Conservation (phyloP, 2,113 vertebrate species). For the Meleagris gallopavo region DNA sequence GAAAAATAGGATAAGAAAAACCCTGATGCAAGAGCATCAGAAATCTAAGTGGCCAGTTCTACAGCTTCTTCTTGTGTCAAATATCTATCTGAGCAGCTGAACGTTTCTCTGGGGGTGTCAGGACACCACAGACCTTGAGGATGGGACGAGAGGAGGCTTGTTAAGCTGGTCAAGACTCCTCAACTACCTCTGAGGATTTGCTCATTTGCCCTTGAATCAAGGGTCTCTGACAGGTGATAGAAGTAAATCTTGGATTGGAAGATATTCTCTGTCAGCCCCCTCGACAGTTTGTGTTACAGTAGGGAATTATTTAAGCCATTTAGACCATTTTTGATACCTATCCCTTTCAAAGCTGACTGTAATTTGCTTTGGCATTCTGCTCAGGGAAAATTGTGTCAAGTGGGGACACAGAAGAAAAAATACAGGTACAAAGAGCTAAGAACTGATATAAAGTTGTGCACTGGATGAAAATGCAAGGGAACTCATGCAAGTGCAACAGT, state of each 20-base stretch:
- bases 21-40: background rate
- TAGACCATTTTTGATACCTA: constrained; percentile 73
- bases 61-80: constrained; percentile 33
- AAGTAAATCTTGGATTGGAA: constrained; percentile 76
- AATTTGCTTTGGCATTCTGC: constrained; percentile 69
- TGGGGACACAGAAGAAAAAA: constrained; percentile 33
- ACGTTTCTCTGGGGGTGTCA: constrained; percentile 20
- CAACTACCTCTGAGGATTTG: constrained; percentile 58
- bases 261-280: constrained; percentile 72
- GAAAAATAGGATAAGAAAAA: background rate
- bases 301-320: constrained; percentile 77
- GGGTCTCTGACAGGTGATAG: constrained; percentile 77
- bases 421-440: constrained; percentile 32
- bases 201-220: constrained; percentile 76
- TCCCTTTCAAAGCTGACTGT: constrained; percentile 58
- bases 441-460: constrained; percentile 1
- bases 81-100: constrained; percentile 39
- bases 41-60: background rate
- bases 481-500: background rate
- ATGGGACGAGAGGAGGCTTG: constrained; percentile 29
- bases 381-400: constrained; percentile 63
- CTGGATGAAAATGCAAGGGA: constrained; percentile 46
- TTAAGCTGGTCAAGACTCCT: constrained; percentile 65
- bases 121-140: constrained; percentile 46
- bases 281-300: constrained; percentile 64